Evolutionary conservation across 2,797 vertebrate genomes (phyloP), one percentile per base, ranked within the genome.

Genomic region (Pseudomugil tenellus): DNA sequence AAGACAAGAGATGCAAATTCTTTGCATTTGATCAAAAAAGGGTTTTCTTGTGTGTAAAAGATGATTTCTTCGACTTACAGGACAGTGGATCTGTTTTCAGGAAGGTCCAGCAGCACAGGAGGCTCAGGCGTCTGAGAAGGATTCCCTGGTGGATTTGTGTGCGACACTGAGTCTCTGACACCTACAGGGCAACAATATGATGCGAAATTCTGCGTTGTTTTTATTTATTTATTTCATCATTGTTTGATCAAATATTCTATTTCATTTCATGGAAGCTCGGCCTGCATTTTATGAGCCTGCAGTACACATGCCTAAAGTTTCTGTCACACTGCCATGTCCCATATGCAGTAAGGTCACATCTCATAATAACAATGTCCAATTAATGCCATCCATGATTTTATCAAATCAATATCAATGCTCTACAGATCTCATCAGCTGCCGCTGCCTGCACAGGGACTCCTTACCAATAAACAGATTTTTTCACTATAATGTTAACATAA

Each of bases 131-230:
- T 86, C 77, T 94, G 94, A 10, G 94, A 91, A 9, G 92, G 89
- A 67, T 85, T 79, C n/a, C 91, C 92, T 0, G 94, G 94, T 69
- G 92, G 94, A 23, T 92, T 93, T 0, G 96, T 97, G 70, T 96
- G 96, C 13, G 97, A 98, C 79, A 98, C 96, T 0, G 96, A 97
- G 68, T 99, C 98, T 80, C 97, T 92, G 67, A 99, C 96, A 37
- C 98, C 97, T 98, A n/a, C 28, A 51, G 34, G 0, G 65, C 4
- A 39, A 70, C 10, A 69, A 32, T 4, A 58, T 51, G 1, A 28
- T 25, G 43, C 31, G 23, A 53, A n/a, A 55, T 48, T 26, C 1
- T 39, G 19, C n/a, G 25, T 49, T 4, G 62, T 57, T 67, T 21
- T 35, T 41, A 29, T 29, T 51, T 35, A 51, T 58, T 37, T 35